Evolutionary conservation across 2,797 vertebrate genomes (phyloP), one percentile per base, ranked within the genome.

Genomic region (Sebastes goodei): DNA sequence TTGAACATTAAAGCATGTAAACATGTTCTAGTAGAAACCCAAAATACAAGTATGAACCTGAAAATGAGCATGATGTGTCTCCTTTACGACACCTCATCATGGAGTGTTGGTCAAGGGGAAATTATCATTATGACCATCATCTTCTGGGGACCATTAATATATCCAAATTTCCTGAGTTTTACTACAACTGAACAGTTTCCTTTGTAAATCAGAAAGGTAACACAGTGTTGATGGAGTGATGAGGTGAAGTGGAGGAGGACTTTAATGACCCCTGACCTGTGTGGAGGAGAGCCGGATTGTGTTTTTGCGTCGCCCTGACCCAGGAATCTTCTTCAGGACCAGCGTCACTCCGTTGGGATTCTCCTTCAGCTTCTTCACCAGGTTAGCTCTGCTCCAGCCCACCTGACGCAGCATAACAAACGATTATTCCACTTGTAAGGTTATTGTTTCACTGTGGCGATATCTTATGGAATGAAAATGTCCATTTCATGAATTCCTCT

Each of bases 241-340:
- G 42, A 59, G 17, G 23, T 15, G 32, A 73, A 6, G 35, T 10
- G 59, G 65, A 49, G 12, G n/a, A 61, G 30, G 53, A 68, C 67
- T 38, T 81, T 1, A 75, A 35, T 33, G 33, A 59, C 55, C 15
- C n/a, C 81, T 72, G 64, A 94, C 94, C 92, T 88, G 82, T 69
- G 72, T 10, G 30, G 74, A 30, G 17, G 84, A 70, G 52, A 76
- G 23, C 49, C 61, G 72, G 29, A 17, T 7, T 0, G 67, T 79
- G 53, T 86, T 57, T 80, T 59, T 90, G 55, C 21, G 85, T 62
- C 53, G 83, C 14, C 83, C 70, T 3, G 91, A 93, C 1, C 75
- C 93, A 0, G 97, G 96, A 57, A 97, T 89, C 91, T 96, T 98
- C 94, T 97, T 99, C 77, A 99, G 92, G 84, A 99, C 92, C 82